phyloP scores from a whole-genome alignment of 2,888 invertebrate genomes.

The Slavum lentiscoides region DNA sequence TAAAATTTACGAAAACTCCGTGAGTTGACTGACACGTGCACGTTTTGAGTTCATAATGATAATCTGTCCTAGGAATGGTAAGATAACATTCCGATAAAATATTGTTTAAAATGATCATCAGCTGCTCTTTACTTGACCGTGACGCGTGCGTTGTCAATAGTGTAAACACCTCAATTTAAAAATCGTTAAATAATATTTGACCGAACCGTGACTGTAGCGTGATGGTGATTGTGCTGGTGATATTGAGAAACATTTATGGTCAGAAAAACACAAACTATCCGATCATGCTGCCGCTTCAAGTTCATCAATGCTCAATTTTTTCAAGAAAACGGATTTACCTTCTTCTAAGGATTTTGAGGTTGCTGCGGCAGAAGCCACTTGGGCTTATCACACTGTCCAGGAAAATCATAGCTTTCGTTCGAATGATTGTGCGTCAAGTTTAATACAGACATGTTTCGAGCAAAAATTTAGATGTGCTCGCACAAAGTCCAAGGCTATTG shows the following conservation, averaged over 20 bases:
- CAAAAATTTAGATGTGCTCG: conserved; percentile 45
- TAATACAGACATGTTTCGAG: conserved; percentile 55
- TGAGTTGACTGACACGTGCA: too few relatives aligned
- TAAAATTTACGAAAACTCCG: too few relatives aligned
- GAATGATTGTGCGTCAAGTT: conserved; percentile 56
- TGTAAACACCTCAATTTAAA: too few relatives aligned
- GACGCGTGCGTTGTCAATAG: too few relatives aligned
- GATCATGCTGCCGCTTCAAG: conserved; percentile 24
- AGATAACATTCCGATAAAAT: too few relatives aligned
- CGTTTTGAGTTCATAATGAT: too few relatives aligned
- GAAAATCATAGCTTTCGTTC: conserved; percentile 56
- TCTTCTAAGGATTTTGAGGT: conserved; percentile 54
- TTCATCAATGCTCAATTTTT: conserved; percentile 18
- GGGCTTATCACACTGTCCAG: conserved; percentile 56
- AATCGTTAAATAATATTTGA: too few relatives aligned
- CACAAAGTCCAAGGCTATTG: conserved; percentile 34
- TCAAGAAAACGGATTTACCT: conserved; percentile 8
- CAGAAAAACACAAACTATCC: not conserved
- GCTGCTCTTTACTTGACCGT: too few relatives aligned
- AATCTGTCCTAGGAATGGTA: too few relatives aligned
- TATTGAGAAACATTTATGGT: conserved; percentile 26
- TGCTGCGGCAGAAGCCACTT: conserved; percentile 55
- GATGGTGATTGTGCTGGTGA: conserved; percentile 5
- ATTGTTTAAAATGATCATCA: too few relatives aligned
- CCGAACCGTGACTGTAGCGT: too few relatives aligned